Conservation (phyloP, 1,140 invertebrate species). For the Drosophila paulistorum region DNA sequence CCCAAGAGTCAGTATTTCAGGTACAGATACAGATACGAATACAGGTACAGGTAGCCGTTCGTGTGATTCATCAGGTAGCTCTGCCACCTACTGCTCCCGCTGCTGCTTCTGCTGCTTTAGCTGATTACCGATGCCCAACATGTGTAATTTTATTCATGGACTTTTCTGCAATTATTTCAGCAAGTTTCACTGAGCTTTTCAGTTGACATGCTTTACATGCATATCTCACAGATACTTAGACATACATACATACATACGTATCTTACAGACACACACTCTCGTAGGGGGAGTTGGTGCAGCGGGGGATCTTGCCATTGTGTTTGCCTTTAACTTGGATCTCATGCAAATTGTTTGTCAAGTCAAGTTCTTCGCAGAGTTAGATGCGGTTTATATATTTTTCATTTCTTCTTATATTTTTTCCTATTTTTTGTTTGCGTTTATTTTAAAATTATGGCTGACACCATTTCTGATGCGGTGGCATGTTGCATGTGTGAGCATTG, state of each 20-base stretch:
- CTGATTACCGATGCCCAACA: slow-evolving; percentile 47
- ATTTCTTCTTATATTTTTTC: slow-evolving; percentile 29
- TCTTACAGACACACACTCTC: slow-evolving; percentile 21
- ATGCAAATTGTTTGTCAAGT: slow-evolving; percentile 57
- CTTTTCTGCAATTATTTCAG: slow-evolving; percentile 71
- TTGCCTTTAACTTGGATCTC: slow-evolving; percentile 27
- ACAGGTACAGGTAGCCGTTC: slow-evolving; percentile 24
- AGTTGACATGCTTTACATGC: slow-evolving; percentile 75
- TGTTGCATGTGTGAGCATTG: slow-evolving; percentile 73
- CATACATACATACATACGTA: not conserved
- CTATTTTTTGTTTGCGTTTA: slow-evolving; percentile 42
- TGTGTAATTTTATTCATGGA: slow-evolving; percentile 65
- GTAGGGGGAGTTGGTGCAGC: not conserved
- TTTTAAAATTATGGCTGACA: slow-evolving; percentile 76
- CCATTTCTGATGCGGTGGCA: slow-evolving; percentile 72
- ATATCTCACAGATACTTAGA: slow-evolving; percentile 60
- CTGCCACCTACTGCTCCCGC: slow-evolving; percentile 9
- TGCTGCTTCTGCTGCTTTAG: slow-evolving; percentile 22
- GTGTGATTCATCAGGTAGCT: slow-evolving; percentile 18
- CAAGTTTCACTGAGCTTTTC: slow-evolving; percentile 71
- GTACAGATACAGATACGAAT: slow-evolving; percentile 15
- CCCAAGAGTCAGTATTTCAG: not conserved
- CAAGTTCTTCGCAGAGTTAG: slow-evolving; percentile 66
- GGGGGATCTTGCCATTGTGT: slow-evolving; percentile 56
- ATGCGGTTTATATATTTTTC: slow-evolving; percentile 44